Percentiles rank a stretch among this genome's conserved stretches.
These are phyloP conservation scores for Anthopleura sola DNA, from an alignment of 64 coral and sea anemone species.

Conservation along the genomic window DNA sequence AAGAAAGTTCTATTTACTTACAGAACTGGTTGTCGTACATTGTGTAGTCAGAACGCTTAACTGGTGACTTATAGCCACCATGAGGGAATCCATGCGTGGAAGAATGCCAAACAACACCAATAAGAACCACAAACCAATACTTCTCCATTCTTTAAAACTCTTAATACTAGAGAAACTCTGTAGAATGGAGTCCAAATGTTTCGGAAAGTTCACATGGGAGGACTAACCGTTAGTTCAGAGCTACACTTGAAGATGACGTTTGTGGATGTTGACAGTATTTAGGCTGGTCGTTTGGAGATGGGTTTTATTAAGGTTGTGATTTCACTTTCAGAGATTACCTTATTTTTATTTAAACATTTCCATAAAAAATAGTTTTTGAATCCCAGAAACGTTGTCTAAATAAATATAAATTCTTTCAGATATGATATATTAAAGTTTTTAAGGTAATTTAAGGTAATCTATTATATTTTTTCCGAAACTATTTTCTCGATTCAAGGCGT, in stretches of 20 bases:
- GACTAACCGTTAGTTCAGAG: background rate
- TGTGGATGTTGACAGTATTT: background rate
- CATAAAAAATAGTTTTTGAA: background rate
- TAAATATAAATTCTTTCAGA: background rate
- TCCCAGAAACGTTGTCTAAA: background rate
- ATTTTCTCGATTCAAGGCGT: too few species aligned
- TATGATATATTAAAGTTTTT: too few species aligned
- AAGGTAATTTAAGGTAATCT: too few species aligned
- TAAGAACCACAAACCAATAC: background rate
- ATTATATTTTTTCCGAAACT: too few species aligned
- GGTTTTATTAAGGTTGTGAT: constrained; percentile 15
- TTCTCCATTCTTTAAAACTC: background rate
- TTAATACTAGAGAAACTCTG: background rate
- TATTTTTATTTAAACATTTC: background rate
- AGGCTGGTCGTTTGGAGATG: background rate
- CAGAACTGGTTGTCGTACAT: constrained; percentile 68
- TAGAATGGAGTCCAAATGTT: background rate
- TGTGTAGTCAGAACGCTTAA: constrained; percentile 45
- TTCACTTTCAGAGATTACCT: background rate
- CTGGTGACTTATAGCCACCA: constrained; percentile 7
- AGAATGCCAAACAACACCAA: background rate
- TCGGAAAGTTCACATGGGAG: background rate
- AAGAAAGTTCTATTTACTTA: constrained; percentile 31
- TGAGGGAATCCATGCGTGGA: constrained; percentile 1
- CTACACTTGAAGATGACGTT: background rate